Evolutionary conservation across 1,140 invertebrate genomes (phyloP).

Genomic region (Lutraria rhynchaena): DNA sequence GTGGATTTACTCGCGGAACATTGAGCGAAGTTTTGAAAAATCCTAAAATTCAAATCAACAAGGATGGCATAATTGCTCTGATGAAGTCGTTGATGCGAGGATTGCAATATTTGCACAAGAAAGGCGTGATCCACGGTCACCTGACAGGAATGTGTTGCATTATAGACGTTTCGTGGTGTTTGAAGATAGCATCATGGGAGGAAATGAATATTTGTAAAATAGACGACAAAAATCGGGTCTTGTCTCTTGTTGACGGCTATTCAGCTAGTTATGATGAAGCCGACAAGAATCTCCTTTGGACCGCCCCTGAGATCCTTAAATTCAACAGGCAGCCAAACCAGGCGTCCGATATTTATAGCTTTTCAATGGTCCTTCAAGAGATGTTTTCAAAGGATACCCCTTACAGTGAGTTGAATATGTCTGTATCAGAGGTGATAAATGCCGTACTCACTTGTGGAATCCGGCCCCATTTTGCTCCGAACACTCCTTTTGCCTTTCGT

Average conservation of each 20-base stretch:
- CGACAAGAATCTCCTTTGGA: constrained; percentile 62
- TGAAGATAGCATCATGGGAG: constrained; percentile 74
- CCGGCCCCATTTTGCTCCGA: constrained; percentile 58
- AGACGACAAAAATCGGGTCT: constrained; percentile 19
- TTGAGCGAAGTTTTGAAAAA: constrained; percentile 71
- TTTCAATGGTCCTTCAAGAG: constrained; percentile 70
- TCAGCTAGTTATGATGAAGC: not conserved
- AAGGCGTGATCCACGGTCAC: constrained; percentile 70
- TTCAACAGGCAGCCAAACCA: constrained; percentile 45
- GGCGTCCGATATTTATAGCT: constrained; percentile 69
- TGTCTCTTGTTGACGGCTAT: not conserved
- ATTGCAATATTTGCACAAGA: constrained; percentile 71
- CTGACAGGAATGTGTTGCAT: constrained; percentile 69
- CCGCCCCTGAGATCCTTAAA: constrained; percentile 70
- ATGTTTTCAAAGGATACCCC: constrained; percentile 70
- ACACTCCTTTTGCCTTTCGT: constrained; percentile 58
- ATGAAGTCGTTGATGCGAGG: constrained; percentile 68
- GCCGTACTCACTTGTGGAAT: constrained; percentile 63
- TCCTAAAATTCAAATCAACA: constrained; percentile 67
- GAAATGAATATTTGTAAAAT: constrained; percentile 53
- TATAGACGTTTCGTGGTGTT: constrained; percentile 74
- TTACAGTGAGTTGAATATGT: constrained; percentile 62
- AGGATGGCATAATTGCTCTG: constrained; percentile 69
- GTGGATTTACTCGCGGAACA: constrained; percentile 65
- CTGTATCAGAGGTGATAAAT: constrained; percentile 60